These are phyloP conservation scores for Aphidius gifuensis DNA, from an alignment of 1,140 invertebrate species.

Conservation along the genomic window DNA sequence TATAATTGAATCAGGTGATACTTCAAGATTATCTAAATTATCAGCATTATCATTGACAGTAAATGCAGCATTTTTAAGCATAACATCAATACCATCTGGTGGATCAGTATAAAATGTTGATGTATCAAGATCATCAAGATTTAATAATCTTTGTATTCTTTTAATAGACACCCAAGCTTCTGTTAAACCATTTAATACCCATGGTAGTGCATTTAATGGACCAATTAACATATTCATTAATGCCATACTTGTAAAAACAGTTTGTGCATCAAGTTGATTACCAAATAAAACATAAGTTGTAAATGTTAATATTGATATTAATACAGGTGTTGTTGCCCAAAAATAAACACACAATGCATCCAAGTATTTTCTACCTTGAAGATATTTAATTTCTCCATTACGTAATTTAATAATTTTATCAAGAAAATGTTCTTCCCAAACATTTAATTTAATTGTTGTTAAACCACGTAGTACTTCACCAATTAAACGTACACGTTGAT, in stretches of 20 bases:
- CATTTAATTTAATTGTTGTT: constrained; percentile 85
- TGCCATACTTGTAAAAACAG: constrained; percentile 92
- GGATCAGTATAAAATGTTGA: constrained; percentile 46
- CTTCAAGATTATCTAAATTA: background rate
- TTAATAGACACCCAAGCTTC: constrained; percentile 90
- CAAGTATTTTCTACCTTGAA: constrained; percentile 88
- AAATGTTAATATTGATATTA: constrained; percentile 92
- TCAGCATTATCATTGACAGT: constrained; percentile 27
- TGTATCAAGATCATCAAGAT: constrained; percentile 67
- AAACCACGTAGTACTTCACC: constrained; percentile 87
- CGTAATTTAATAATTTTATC: constrained; percentile 57
- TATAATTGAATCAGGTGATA: constrained; percentile 15
- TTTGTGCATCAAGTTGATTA: constrained; percentile 78
- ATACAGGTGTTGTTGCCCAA: constrained; percentile 97
- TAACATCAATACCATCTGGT: constrained; percentile 45
- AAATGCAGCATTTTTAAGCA: constrained; percentile 56
- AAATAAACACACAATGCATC: constrained; percentile 99
- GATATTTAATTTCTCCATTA: constrained; percentile 69
- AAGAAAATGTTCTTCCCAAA: constrained; percentile 90
- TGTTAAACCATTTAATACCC: constrained; percentile 95
- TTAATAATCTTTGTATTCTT: constrained; percentile 73
- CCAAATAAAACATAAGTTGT: constrained; percentile 82
- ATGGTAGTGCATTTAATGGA: constrained; percentile 96
- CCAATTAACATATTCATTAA: constrained; percentile 94
- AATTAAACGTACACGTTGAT: constrained; percentile 83